Evolutionary conservation across 1,140 invertebrate genomes (phyloP).

Genomic region (Chymomyza costata): DNA sequence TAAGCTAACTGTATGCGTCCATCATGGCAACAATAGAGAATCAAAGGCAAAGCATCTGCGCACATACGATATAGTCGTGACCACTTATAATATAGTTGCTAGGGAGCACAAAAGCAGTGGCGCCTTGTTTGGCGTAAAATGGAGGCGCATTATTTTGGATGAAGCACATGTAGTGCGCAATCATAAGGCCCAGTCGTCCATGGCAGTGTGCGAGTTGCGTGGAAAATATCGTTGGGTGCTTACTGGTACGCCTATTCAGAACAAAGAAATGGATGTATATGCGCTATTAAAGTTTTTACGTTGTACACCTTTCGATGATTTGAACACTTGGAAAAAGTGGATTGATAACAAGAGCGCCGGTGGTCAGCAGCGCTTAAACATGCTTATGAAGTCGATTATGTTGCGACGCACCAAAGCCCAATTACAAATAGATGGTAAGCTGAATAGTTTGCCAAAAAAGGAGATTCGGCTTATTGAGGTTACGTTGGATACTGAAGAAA

Average conservation of each 20-base stretch:
- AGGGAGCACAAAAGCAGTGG: slow-evolving; percentile 76
- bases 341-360: slow-evolving; percentile 81
- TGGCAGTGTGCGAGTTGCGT: slow-evolving; percentile 81
- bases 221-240: slow-evolving; percentile 86
- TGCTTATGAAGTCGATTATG: slow-evolving; percentile 87
- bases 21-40: slow-evolving; percentile 88
- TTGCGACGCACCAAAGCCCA: slow-evolving; percentile 90
- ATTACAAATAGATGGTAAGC: slow-evolving; percentile 78
- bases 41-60: slow-evolving; percentile 79
- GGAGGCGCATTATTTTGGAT: slow-evolving; percentile 93
- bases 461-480: slow-evolving; percentile 78
- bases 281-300: slow-evolving; percentile 90
- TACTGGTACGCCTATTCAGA: slow-evolving; percentile 97
- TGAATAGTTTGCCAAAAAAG: slow-evolving; percentile 82
- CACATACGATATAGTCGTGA: slow-evolving; percentile 83
- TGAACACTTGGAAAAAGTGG: slow-evolving; percentile 84
- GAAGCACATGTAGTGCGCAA: slow-evolving; percentile 96
- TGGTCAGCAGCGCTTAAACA: slow-evolving; percentile 84
- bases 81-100: slow-evolving; percentile 83
- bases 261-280: slow-evolving; percentile 92
- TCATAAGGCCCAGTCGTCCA: slow-evolving; percentile 84
- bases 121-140: slow-evolving; percentile 76
- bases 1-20: slow-evolving; percentile 81
- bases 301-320: slow-evolving; percentile 91
- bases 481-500: slow-evolving; percentile 82